Evolutionary conservation across 2,797 vertebrate genomes (phyloP).

Genomic region (Cryptoprocta ferox): DNA sequence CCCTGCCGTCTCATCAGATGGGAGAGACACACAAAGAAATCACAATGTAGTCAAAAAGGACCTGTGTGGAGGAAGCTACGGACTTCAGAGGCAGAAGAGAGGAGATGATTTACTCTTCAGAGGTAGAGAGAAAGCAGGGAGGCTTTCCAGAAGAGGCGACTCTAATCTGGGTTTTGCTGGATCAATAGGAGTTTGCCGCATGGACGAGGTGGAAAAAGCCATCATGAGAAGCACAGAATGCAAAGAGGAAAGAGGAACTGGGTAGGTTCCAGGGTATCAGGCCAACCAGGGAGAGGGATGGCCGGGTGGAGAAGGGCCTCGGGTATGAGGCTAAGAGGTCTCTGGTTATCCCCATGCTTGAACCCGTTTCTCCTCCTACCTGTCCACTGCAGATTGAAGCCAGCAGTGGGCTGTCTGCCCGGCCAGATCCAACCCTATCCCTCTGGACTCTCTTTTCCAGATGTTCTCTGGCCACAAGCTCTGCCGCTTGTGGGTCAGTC

Average conservation of each 20-base stretch:
- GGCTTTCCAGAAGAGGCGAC: background rate
- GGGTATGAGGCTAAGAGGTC: background rate
- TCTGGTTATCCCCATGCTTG: background rate
- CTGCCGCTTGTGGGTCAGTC: background rate
- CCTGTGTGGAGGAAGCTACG: background rate
- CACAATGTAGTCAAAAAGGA: no score
- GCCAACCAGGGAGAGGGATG: background rate
- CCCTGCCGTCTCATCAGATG: background rate
- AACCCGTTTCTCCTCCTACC: background rate
- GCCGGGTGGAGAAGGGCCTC: background rate
- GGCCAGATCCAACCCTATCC: background rate
- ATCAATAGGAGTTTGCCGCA: background rate
- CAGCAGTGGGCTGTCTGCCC: background rate
- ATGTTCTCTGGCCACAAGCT: background rate
- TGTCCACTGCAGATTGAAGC: no score
- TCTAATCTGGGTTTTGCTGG: background rate
- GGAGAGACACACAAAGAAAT: background rate
- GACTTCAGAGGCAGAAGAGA: background rate
- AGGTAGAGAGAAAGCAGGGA: background rate
- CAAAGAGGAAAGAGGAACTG: background rate
- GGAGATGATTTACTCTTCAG: background rate
- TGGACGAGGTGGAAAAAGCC: background rate
- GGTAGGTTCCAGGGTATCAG: background rate
- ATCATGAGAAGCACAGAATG: background rate
- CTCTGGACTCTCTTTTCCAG: background rate